Base-by-base conservation (phyloP, 2,888 invertebrate genomes). In the Panzeria rudis region DNA sequence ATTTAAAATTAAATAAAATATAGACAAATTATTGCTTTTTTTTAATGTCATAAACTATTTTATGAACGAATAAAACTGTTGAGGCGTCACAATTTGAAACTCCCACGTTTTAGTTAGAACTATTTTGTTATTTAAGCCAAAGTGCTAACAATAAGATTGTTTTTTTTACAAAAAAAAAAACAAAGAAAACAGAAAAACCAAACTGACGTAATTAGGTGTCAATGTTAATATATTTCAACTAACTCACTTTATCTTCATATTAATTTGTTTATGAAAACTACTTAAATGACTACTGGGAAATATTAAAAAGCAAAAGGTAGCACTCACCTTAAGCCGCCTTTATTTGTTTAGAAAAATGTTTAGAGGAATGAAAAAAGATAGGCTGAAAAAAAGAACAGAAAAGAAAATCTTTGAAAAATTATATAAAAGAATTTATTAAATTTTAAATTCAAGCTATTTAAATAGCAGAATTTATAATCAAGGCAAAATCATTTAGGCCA, bases 51-150 rank as follows among this genome's bases (percentile, higher is more conserved):
- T 38, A 13, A 38, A 50, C 61, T 66, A 23, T 59, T 56, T 83
- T 66, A 25, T 59, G 54, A 69, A 47, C 59, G 38, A 44, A 61
- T 61, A 54, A 80, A 85, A 62, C 56, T 73, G 85, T 64, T 75
- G 78, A 82, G 85, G 85, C 82, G 82, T 82, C 73, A 52, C 35
- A 71, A 47, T 62, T 56, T 17, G n/a, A 66, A 59, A 85, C 85
- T 38, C 85, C 85, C 71, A 85, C 85, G 41, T 47, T 75, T 73
- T 29, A 25, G 5, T 64, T 61, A 73, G 62, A 69, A 62, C 73
- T 75, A 62, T 50, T 11, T n/a, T 68, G 25, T 72, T 38, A 41
- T 59, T 61, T n/a, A 2, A 52, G 52, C 29, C 17, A 56, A 62
- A 76, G 50, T 68, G 59, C 13, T 68, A 76, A 47, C 29, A 47